Percentiles rank a stretch among this genome's conserved stretches.
These are phyloP conservation scores for Umimayanthus chanpuru DNA, from an alignment of 92 coral and sea anemone genomes.

Conservation along the genomic window DNA sequence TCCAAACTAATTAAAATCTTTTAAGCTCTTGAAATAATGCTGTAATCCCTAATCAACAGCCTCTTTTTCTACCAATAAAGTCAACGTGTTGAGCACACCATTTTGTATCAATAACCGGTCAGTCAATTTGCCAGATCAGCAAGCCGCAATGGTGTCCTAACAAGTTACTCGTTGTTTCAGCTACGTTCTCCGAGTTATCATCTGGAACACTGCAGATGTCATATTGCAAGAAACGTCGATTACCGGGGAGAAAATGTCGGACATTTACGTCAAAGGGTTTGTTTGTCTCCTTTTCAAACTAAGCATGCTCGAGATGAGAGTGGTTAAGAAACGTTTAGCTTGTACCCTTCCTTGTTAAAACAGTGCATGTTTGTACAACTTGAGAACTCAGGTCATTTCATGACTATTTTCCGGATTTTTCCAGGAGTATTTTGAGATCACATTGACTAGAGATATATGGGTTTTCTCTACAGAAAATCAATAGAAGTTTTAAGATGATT, in stretches of 20 bases:
- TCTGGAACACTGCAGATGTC: constrained; percentile 97
- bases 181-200: constrained; percentile 78
- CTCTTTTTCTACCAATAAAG: not conserved
- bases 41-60: not conserved
- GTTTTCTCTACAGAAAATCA: too few species aligned
- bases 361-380: too few species aligned
- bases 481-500: too few species aligned
- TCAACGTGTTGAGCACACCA: not conserved
- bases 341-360: too few species aligned
- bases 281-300: not conserved
- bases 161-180: not conserved
- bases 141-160: not conserved
- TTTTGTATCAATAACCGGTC: not conserved
- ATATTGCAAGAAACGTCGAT: constrained; percentile 82
- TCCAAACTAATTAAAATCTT: not conserved
- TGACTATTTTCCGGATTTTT: too few species aligned
- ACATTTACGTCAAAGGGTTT: constrained; percentile 84
- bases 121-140: too few species aligned
- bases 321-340: not conserved
- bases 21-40: not conserved
- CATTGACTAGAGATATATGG: too few species aligned
- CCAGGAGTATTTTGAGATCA: too few species aligned
- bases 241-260: constrained; percentile 92
- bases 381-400: too few species aligned
- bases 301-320: not conserved